Conservation (phyloP, 1,140 invertebrate species). For the Drosophila melanica region DNA sequence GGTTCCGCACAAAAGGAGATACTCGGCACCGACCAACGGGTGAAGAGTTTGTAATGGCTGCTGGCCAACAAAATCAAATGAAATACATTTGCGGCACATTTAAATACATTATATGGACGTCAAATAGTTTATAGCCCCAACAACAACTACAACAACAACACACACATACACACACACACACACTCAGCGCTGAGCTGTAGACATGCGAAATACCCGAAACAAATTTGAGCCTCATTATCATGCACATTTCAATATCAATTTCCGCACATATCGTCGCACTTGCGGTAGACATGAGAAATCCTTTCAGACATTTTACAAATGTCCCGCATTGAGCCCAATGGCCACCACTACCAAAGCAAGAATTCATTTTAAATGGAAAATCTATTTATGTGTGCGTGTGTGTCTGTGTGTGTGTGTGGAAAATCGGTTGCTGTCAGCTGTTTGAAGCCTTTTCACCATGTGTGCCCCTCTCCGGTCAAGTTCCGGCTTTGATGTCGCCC, state of each 20-base stretch:
- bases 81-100: conserved; percentile 53
- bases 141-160: neutral
- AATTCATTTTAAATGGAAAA: conserved; percentile 38
- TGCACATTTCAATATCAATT: conserved; percentile 72
- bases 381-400: conserved; percentile 14
- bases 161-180: conserved; percentile 3
- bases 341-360: conserved; percentile 21
- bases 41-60: conserved; percentile 26
- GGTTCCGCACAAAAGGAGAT: conserved; percentile 26
- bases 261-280: conserved; percentile 36
- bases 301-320: conserved; percentile 58
- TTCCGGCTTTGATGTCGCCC: conserved; percentile 34
- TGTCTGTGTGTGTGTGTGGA: conserved; percentile 2
- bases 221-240: conserved; percentile 70
- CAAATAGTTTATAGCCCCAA: conserved; percentile 14
- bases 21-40: conserved; percentile 12
- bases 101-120: conserved; percentile 43
- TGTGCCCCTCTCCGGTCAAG: conserved; percentile 23
- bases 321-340: conserved; percentile 13
- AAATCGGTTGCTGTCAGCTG: conserved; percentile 37
- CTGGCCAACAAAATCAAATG: conserved; percentile 17
- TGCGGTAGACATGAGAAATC: conserved; percentile 56
- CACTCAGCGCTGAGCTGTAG: conserved; percentile 5
- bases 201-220: conserved; percentile 36
- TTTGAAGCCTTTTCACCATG: conserved; percentile 37